Evolutionary conservation across 2,113 vertebrate species (phyloP).

Genomic region (Seriola rivoliana): DNA sequence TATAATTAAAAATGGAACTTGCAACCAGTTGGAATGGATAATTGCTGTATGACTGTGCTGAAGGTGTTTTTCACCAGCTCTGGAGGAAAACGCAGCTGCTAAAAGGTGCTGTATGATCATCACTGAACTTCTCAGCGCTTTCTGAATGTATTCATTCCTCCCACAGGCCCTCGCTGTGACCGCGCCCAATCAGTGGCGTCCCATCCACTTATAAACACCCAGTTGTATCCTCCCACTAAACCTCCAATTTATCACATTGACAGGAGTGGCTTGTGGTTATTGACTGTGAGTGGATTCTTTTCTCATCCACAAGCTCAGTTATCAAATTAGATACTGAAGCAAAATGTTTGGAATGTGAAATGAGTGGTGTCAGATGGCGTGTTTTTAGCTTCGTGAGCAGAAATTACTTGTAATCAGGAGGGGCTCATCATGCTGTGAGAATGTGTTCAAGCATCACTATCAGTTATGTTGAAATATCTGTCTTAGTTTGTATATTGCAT

Average conservation of each 20-base stretch:
- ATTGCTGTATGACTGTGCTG: constrained; percentile 3
- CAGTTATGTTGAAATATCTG: constrained; percentile 23
- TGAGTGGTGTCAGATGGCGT: constrained; percentile 49
- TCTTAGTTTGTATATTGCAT: neutral
- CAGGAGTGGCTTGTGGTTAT: constrained; percentile 71
- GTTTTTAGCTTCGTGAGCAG: constrained; percentile 40
- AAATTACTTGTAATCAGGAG: constrained; percentile 39
- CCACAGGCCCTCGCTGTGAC: constrained; percentile 46
- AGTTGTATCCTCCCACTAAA: constrained; percentile 56
- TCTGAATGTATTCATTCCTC: constrained; percentile 53
- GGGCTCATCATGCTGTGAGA: constrained; percentile 9
- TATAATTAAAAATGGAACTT: constrained; percentile 30
- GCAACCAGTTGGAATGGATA: neutral
- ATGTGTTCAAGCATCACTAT: neutral
- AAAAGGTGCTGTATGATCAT: neutral
- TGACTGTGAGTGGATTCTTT: constrained; percentile 66
- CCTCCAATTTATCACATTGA: constrained; percentile 77
- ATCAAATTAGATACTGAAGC: constrained; percentile 65
- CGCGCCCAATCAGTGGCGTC: constrained; percentile 69
- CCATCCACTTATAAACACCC: constrained; percentile 62
- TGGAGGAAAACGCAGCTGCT: neutral
- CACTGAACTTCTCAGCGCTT: constrained; percentile 52
- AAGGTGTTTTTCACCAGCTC: constrained; percentile 27
- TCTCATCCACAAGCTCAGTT: constrained; percentile 54
- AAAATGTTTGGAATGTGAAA: constrained; percentile 69